These are phyloP conservation scores for Drosophila pseudotakahashii DNA, from an alignment of 2,888 invertebrate genomes.

Conservation along the genomic window DNA sequence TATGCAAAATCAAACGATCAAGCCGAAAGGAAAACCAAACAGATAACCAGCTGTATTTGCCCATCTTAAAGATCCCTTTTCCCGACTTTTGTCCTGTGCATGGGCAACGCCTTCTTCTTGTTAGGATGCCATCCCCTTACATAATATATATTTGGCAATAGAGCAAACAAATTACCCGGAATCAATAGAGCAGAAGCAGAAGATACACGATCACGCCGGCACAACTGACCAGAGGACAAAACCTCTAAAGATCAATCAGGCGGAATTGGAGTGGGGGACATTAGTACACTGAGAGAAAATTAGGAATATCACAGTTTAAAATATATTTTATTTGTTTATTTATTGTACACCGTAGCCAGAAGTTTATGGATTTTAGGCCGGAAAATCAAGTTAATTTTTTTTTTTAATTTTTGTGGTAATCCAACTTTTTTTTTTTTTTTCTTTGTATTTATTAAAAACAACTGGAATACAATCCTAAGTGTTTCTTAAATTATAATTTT, in stretches of 20 bases:
- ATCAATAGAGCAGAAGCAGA: constrained; percentile 44
- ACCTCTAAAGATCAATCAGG: constrained; percentile 64
- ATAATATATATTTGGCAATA: constrained; percentile 38
- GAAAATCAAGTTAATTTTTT: too few relatives aligned
- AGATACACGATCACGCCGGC: constrained; percentile 67
- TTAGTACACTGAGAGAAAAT: not conserved
- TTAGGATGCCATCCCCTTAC: constrained; percentile 9
- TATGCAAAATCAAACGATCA: not conserved
- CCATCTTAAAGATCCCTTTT: constrained; percentile 24
- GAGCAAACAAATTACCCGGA: constrained; percentile 35
- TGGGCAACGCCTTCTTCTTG: constrained; percentile 51
- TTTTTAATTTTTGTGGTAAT: too few relatives aligned
- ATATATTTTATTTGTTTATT: too few relatives aligned
- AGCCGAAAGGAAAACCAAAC: not conserved
- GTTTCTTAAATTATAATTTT: too few relatives aligned
- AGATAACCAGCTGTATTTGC: constrained; percentile 35
- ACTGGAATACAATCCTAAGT: too few relatives aligned
- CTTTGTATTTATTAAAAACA: too few relatives aligned
- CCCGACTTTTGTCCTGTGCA: constrained; percentile 14
- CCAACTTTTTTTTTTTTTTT: too few relatives aligned
- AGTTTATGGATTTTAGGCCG: too few relatives aligned
- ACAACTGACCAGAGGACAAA: constrained; percentile 56
- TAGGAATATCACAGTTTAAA: not conserved
- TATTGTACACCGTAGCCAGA: too few relatives aligned
- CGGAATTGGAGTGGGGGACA: not conserved